Evolutionary conservation across 2,888 invertebrate species (phyloP), one percentile per base, ranked within the genome.

Genomic region (Caenorhabditis drosophilae): DNA sequence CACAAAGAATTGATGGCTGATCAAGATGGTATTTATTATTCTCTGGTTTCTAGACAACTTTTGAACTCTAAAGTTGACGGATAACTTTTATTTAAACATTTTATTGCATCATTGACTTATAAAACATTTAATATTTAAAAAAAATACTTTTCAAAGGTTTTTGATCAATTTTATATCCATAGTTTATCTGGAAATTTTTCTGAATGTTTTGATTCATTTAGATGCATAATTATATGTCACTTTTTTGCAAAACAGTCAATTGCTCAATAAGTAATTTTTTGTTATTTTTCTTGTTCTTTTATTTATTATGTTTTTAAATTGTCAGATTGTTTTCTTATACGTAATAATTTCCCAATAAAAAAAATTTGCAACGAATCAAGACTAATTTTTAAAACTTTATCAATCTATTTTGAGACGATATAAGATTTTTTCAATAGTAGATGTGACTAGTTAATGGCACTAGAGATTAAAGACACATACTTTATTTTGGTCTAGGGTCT

Each of bases 1-100:
- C 83, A 83, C 48, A 27, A 15, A 4, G 70, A 78, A 22, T 59
- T 84, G 50, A 75, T 84, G 73, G 31, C 31, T 2, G 71, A 75
- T 46, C 31, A 40, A 35, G 68, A 71, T 6, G 75, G 75, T 45
- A 56, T 73, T 40, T 75, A 75, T 41, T 59, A 61, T 26, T 64
- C 67, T 20, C 54, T 75, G 2, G 75, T 75, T 1, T 64, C 64
- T 6, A 53, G 68, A 18, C 75, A 75, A 54, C 42, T 75, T 25
- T 60, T 83, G 7, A 57, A 45, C 27, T 52, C 56, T n/a, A 63
- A 63, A 53, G 62, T 63, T n/a, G 62, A 57, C n/a, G 42, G 42
- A 6, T 22, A 42, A n/a, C 20, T 20, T 23, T 4, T 7, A 7
- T 18, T 42, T 22, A 25, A 22, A 7, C 25, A 25, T 42, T 42